A percentile compares a stretch with the other conserved stretches of the same genome.
Conservation (phyloP, 2,888 invertebrate species). For the Drosophila hamatofila region DNA sequence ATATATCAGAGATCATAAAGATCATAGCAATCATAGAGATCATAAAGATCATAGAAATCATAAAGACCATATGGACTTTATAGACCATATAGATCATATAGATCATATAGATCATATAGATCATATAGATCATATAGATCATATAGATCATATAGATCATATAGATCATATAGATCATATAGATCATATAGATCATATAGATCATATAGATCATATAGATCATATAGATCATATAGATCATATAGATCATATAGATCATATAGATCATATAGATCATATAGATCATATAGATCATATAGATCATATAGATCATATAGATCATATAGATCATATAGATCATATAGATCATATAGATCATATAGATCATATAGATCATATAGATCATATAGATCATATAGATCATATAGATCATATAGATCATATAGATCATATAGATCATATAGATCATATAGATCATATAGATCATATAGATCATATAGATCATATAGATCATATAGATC, state of each 20-base stretch:
- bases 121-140: neutral
- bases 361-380: conserved; percentile 1
- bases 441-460: neutral
- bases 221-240: neutral
- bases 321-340: neutral
- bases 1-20: too few species aligned
- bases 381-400: neutral
- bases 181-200: neutral
- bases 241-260: neutral
- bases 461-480: neutral
- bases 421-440: neutral
- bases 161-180: neutral
- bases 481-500: neutral
- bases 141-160: neutral
- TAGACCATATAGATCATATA: neutral
- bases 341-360: neutral
- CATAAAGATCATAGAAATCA: too few species aligned
- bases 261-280: neutral
- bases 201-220: neutral
- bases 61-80: too few species aligned
- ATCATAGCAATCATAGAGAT: too few species aligned
- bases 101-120: neutral
- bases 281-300: neutral
- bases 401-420: neutral
- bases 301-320: neutral